Evolutionary conservation across 2,797 vertebrate genomes (phyloP).

Genomic region (Acanthurus leucopareius): DNA sequence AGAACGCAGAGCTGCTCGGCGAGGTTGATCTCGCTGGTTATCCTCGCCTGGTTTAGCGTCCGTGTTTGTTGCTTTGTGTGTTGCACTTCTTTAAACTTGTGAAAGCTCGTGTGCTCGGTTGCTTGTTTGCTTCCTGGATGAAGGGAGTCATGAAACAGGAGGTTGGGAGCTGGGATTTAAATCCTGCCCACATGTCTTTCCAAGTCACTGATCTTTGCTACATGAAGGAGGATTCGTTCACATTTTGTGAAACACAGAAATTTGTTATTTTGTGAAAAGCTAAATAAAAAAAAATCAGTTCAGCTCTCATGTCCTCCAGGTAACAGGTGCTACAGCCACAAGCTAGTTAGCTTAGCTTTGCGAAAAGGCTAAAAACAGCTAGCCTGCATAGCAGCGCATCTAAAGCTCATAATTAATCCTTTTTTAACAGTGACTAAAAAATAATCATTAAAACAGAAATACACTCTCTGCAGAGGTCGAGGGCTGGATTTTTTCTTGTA

Average conservation of each 20-base stretch:
- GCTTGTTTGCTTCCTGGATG: slow-evolving; percentile 11
- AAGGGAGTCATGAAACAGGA: slow-evolving; percentile 5
- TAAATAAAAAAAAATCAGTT: neutral
- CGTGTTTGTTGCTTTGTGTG: slow-evolving; percentile 6
- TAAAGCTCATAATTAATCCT: neutral
- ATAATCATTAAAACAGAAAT: no score
- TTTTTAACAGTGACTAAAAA: no score
- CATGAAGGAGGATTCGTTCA: neutral
- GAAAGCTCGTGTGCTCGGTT: neutral
- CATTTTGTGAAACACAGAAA: neutral
- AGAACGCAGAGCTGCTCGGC: slow-evolving; percentile 31
- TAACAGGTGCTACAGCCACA: neutral
- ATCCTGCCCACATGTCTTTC: neutral
- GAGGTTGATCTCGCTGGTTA: slow-evolving; percentile 31
- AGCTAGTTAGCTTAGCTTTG: slow-evolving; percentile 2
- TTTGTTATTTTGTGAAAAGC: neutral
- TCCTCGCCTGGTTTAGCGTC: slow-evolving; percentile 24
- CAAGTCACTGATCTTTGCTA: neutral
- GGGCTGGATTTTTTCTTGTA: neutral
- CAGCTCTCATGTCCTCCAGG: neutral
- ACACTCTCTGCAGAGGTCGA: neutral
- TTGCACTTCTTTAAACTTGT: slow-evolving; percentile 6
- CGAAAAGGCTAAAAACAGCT: slow-evolving; percentile 1
- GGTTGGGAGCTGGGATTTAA: slow-evolving; percentile 5
- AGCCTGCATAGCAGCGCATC: neutral